Conservation (phyloP, 2,888 invertebrate genomes). For the Yponomeuta plumbellus region DNA sequence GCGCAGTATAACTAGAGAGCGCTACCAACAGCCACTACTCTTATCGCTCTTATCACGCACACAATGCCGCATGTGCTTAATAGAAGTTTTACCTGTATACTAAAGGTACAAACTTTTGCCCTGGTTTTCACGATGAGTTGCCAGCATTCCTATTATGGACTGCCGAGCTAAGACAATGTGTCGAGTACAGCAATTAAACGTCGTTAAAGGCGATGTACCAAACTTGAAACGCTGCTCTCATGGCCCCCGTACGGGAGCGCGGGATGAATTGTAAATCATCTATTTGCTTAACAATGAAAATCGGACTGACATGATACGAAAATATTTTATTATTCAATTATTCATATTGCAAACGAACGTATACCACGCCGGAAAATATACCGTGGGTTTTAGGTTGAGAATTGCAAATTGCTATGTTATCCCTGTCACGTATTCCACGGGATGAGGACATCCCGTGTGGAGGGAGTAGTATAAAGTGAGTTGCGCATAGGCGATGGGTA, state of each 20-base stretch:
- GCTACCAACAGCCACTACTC: slow-evolving; percentile 12
- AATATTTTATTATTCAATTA: too few species aligned
- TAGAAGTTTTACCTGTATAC: slow-evolving; percentile 16
- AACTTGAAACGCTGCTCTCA: slow-evolving; percentile 12
- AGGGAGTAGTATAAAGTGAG: slow-evolving; percentile 2
- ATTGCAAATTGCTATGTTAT: background rate
- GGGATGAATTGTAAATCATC: slow-evolving; percentile 15
- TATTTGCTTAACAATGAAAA: too few species aligned
- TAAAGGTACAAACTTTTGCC: slow-evolving; percentile 10
- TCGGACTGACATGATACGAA: too few species aligned
- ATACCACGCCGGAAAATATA: background rate
- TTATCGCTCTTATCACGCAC: too few species aligned
- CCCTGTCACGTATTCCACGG: too few species aligned
- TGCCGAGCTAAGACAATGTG: slow-evolving; percentile 17
- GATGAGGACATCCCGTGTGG: too few species aligned
- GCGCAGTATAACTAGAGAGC: slow-evolving; percentile 5
- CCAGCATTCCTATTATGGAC: slow-evolving; percentile 16
- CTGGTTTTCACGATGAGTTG: slow-evolving; percentile 15
- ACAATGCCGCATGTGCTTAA: slow-evolving; percentile 17
- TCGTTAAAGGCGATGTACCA: slow-evolving; percentile 16
- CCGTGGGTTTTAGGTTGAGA: slow-evolving; percentile 8
- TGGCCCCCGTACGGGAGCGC: slow-evolving; percentile 11
- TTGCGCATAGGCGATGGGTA: slow-evolving; percentile 14
- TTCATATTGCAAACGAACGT: slow-evolving; percentile 9
- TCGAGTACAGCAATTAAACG: slow-evolving; percentile 13